phyloP scores from a whole-genome alignment of 2,113 vertebrate species.

The Rhinopithecus roxellana region DNA sequence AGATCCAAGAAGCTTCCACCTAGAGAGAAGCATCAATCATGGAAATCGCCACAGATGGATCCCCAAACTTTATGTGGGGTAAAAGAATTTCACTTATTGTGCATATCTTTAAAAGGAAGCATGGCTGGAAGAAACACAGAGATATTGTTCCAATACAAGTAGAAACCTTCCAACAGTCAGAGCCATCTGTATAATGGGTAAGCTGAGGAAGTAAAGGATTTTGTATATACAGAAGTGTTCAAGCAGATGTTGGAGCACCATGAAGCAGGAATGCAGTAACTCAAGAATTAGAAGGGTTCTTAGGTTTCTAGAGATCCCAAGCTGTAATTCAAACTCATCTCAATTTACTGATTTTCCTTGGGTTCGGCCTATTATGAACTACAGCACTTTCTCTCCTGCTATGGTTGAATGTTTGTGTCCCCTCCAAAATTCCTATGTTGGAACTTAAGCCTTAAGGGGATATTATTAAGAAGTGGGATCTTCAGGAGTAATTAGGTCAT shows the following conservation, averaged over 20 bases:
- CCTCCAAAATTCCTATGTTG: not conserved
- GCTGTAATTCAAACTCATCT: not conserved
- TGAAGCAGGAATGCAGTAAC: not conserved
- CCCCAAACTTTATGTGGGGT: not conserved
- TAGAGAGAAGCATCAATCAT: not conserved
- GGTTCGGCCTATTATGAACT: not conserved
- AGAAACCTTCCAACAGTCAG: not conserved
- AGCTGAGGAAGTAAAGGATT: not conserved
- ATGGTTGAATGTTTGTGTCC: not conserved
- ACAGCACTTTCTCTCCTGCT: not conserved
- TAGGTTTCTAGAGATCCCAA: not conserved
- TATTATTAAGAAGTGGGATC: not conserved
- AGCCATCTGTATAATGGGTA: not conserved
- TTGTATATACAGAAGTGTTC: not conserved
- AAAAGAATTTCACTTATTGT: not conserved
- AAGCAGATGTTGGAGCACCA: not conserved
- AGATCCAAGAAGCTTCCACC: not conserved
- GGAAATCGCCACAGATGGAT: not conserved
- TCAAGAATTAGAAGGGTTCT: not conserved
- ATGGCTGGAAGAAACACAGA: not conserved
- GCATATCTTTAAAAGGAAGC: not conserved
- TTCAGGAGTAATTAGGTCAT: not conserved
- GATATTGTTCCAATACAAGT: not conserved
- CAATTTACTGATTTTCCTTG: not conserved
- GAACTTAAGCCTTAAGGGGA: not conserved